Percentiles rank a stretch among this genome's conserved stretches.
Conservation (phyloP, 2,797 vertebrate genomes). For the Acanthurus tractus region DNA sequence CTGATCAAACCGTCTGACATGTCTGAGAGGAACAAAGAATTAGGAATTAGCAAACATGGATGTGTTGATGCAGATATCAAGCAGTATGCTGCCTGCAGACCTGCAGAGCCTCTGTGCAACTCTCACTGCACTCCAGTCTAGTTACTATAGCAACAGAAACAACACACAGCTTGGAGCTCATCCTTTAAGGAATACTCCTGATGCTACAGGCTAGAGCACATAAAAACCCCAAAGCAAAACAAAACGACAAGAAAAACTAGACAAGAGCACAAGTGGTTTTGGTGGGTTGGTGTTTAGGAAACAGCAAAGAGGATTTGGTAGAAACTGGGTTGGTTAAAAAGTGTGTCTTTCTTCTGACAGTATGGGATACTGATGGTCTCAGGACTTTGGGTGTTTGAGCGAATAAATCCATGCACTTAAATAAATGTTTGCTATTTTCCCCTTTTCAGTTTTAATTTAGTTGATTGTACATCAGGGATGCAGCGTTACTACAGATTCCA, state of each 20-base stretch:
- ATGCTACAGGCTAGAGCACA: not conserved
- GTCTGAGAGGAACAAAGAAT: not conserved
- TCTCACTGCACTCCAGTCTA: not conserved
- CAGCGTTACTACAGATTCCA: not conserved
- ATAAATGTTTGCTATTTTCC: not conserved
- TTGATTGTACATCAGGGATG: not conserved
- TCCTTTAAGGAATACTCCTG: not conserved
- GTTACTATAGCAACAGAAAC: constrained; percentile 35
- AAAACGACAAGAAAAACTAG: too few relatives aligned
- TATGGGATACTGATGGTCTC: not conserved
- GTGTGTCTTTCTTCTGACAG: not conserved
- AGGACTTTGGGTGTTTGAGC: not conserved
- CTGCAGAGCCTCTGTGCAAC: constrained; percentile 5
- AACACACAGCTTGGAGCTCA: not conserved
- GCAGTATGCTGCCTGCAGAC: constrained; percentile 17
- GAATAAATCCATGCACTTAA: not conserved
- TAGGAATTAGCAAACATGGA: not conserved
- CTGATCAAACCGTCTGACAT: not conserved
- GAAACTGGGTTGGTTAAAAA: not conserved
- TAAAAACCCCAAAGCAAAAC: not conserved
- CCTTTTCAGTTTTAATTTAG: too few relatives aligned
- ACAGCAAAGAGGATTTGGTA: not conserved
- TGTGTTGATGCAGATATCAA: not conserved
- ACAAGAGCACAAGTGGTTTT: not conserved
- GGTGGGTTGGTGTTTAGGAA: not conserved